phyloP scores from a whole-genome alignment of 2,888 invertebrate genomes.

The Eupithecia centaureata region DNA sequence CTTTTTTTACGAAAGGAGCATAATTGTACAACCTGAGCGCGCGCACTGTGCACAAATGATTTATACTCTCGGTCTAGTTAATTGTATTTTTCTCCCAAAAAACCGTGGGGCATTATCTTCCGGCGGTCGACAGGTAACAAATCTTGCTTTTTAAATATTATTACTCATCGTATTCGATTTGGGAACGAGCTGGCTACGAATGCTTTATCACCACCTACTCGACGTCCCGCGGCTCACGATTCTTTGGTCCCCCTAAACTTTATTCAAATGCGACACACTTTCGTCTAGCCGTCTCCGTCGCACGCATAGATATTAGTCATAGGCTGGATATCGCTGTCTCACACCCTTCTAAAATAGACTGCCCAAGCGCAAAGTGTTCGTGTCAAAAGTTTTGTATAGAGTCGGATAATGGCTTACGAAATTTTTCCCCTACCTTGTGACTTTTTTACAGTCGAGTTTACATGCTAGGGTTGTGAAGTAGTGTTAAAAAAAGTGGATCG shows the following conservation, averaged over 20 bases:
- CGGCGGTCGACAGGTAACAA: conserved; percentile 82
- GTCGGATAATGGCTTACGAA: conserved; percentile 81
- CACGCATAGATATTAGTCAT: conserved; percentile 63
- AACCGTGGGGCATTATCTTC: conserved; percentile 76
- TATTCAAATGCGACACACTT: conserved; percentile 81
- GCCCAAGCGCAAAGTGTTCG: conserved; percentile 83
- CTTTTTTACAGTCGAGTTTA: conserved; percentile 80
- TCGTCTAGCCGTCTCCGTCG: conserved; percentile 73
- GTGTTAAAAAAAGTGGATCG: conserved; percentile 76
- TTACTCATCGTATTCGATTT: conserved; percentile 84
- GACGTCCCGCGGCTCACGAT: conserved; percentile 79
- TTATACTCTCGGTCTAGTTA: conserved; percentile 76
- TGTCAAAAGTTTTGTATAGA: conserved; percentile 83
- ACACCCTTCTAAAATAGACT: conserved; percentile 81
- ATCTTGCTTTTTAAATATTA: conserved; percentile 83
- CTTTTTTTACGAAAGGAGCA: conserved; percentile 63
- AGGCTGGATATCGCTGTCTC: conserved; percentile 69
- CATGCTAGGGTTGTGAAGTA: conserved; percentile 78
- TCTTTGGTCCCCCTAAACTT: conserved; percentile 82
- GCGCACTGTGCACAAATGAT: conserved; percentile 73
- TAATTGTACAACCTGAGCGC: conserved; percentile 79
- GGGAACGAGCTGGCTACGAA: conserved; percentile 80
- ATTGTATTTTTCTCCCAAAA: conserved; percentile 82
- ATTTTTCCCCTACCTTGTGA: conserved; percentile 81
- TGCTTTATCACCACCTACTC: conserved; percentile 85